These are phyloP conservation scores for Ramazzottius varieornatus DNA, from an alignment of 2,888 invertebrate genomes.

Conservation along the genomic window DNA sequence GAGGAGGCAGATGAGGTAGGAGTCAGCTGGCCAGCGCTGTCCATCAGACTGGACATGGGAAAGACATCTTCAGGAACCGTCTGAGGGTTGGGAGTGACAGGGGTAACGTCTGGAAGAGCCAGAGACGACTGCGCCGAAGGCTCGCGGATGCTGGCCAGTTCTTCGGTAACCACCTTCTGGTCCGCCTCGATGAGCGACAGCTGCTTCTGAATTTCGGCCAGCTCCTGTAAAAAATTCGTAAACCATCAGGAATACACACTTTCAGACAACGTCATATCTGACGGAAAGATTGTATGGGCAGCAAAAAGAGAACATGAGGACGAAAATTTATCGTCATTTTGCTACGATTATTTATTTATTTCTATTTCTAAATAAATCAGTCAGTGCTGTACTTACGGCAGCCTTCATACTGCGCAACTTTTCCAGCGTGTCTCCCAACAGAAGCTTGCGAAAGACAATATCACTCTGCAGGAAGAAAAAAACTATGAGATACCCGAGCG, in stretches of 20 bases:
- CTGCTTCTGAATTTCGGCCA: constrained; percentile 1
- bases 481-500: not conserved
- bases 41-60: not conserved
- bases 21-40: not conserved
- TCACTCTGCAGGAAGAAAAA: not conserved
- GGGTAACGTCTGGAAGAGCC: not conserved
- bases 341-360: too few relatives aligned
- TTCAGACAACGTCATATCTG: too few relatives aligned
- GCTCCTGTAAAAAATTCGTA: not conserved
- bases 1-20: not conserved
- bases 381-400: not conserved
- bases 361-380: not conserved
- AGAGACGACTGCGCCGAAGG: not conserved
- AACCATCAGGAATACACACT: too few relatives aligned
- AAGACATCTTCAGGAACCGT: not conserved
- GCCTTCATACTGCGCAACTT: not conserved
- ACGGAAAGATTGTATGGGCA: too few relatives aligned
- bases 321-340: too few relatives aligned
- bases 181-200: not conserved
- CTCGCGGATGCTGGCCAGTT: not conserved
- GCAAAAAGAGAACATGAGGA: not conserved
- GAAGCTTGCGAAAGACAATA: not conserved
- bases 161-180: not conserved
- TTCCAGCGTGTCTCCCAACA: not conserved
- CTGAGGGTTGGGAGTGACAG: not conserved